Evolutionary conservation across 2,888 invertebrate species (phyloP).

Genomic region (Deroplatys truncata): DNA sequence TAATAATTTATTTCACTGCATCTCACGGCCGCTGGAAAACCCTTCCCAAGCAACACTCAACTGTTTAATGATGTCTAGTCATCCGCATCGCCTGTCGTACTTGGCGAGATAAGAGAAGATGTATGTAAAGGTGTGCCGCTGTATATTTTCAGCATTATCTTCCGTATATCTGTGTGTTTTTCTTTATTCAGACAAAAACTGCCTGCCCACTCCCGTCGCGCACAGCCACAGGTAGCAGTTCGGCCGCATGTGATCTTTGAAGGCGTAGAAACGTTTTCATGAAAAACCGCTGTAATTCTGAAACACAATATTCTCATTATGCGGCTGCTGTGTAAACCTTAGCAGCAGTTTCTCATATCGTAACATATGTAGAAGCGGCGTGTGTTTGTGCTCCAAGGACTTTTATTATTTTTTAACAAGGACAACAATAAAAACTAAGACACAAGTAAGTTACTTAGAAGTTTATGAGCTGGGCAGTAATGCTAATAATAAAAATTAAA

Average conservation of each 20-base stretch:
- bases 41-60: background rate
- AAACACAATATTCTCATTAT: constrained; percentile 13
- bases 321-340: background rate
- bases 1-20: background rate
- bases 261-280: background rate
- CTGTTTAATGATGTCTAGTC: background rate
- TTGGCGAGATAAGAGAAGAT: background rate
- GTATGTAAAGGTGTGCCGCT: background rate
- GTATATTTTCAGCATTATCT: background rate
- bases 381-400: background rate
- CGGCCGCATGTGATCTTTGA: background rate
- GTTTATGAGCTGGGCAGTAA: constrained; percentile 9
- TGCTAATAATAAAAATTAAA: constrained; percentile 26
- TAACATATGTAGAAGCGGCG: background rate
- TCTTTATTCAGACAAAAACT: background rate
- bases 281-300: background rate
- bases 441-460: background rate
- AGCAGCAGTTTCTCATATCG: constrained; percentile 1
- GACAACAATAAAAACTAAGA: background rate
- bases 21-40: background rate
- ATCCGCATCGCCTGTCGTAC: background rate
- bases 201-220: background rate
- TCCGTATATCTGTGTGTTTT: background rate
- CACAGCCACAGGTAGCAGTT: background rate
- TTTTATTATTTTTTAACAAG: background rate